These are phyloP conservation scores for Colius striatus DNA, from an alignment of 2,113 vertebrate species.

Conservation along the genomic window DNA sequence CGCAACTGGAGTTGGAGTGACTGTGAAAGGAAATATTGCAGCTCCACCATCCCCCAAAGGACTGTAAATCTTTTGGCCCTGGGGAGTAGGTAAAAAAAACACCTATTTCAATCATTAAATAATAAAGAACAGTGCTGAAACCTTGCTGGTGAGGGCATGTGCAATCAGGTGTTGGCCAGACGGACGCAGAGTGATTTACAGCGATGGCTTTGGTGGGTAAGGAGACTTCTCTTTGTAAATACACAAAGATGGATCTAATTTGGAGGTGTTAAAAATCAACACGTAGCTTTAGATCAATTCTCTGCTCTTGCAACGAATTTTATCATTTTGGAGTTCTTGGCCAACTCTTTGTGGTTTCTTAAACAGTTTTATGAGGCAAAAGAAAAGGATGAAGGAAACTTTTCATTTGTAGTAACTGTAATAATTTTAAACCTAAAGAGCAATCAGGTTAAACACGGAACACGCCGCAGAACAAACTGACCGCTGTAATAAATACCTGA, in stretches of 20 bases:
- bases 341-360: constrained; percentile 20
- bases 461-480: background rate
- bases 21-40: constrained; percentile 58
- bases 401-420: background rate
- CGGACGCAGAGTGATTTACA: background rate
- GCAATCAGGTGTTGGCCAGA: constrained; percentile 9
- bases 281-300: constrained; percentile 16
- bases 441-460: background rate
- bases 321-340: background rate
- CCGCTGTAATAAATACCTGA: background rate
- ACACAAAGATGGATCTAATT: constrained; percentile 12
- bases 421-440: constrained; percentile 4
- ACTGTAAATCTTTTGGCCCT: constrained; percentile 42
- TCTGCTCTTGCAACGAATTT: background rate
- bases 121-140: constrained; percentile 47
- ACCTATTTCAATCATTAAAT: constrained; percentile 30
- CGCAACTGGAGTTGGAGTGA: background rate
- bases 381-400: constrained; percentile 8
- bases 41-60: background rate
- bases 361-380: background rate
- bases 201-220: background rate
- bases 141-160: background rate
- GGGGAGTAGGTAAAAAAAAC: background rate
- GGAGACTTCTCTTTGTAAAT: background rate
- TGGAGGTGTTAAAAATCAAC: constrained; percentile 26